A percentile compares a stretch with the other conserved stretches of the same genome.
Conservation (phyloP, 2,797 vertebrate species). For the Emys orbicularis region DNA sequence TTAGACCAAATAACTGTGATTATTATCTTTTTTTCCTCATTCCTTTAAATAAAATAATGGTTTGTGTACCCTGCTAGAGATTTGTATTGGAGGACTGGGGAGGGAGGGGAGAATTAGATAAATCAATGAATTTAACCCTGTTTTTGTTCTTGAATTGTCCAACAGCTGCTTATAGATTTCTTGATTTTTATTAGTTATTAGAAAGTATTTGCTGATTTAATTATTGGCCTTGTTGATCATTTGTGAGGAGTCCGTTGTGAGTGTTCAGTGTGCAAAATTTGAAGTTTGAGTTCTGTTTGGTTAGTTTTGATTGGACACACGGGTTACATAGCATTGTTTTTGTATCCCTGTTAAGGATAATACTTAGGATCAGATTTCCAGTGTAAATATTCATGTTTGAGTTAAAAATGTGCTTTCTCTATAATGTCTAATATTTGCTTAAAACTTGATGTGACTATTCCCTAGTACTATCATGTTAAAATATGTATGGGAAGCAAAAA, state of each 20-base stretch:
- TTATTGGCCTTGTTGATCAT: not conserved
- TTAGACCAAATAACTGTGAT: slow-evolving; percentile 69
- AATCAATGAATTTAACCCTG: slow-evolving; percentile 38
- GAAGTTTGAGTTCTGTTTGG: not conserved
- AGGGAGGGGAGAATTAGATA: not conserved
- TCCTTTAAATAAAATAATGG: slow-evolving; percentile 55
- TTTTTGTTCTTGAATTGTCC: slow-evolving; percentile 30
- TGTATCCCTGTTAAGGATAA: not conserved
- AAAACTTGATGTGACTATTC: not conserved
- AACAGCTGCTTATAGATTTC: slow-evolving; percentile 14
- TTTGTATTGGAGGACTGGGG: slow-evolving; percentile 37
- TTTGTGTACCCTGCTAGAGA: slow-evolving; percentile 59
- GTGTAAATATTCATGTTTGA: not conserved
- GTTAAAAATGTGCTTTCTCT: not conserved
- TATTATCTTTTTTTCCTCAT: slow-evolving; percentile 46
- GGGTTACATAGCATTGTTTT: not conserved
- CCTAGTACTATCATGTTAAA: not conserved
- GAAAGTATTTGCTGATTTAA: slow-evolving; percentile 33
- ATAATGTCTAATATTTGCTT: not conserved
- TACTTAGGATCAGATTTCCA: not conserved
- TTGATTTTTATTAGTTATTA: slow-evolving; percentile 47
- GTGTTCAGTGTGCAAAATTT: not conserved
- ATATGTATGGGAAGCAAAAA: not conserved
- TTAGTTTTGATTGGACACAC: not conserved
- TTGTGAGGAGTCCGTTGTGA: not conserved